Conservation (phyloP, 1,140 invertebrate genomes). For the Drosophila simulans region DNA sequence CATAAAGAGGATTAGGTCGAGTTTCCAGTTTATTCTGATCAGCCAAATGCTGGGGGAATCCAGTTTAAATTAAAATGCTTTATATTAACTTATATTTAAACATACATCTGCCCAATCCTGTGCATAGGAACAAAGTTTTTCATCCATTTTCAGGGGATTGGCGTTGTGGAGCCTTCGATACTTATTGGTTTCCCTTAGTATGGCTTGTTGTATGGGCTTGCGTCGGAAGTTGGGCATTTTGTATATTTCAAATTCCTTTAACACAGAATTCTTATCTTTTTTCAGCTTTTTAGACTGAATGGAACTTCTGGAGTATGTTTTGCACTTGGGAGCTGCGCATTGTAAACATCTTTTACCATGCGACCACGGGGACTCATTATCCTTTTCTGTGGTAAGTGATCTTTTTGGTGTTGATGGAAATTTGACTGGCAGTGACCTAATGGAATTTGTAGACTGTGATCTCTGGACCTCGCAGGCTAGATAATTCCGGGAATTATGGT, state of each 20-base stretch:
- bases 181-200: conserved; percentile 34
- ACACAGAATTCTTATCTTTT: not conserved
- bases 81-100: not conserved
- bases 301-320: not conserved
- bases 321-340: not conserved
- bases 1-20: conserved; percentile 56
- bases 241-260: not conserved
- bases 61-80: not conserved
- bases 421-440: not conserved
- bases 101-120: conserved; percentile 66
- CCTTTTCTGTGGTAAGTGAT: not conserved
- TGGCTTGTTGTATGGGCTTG: not conserved
- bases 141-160: conserved; percentile 23
- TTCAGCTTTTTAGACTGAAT: not conserved
- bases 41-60: conserved; percentile 42
- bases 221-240: not conserved
- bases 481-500: conserved; percentile 9
- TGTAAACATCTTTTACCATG: not conserved
- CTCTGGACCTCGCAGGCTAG: conserved; percentile 13
- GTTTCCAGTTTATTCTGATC: conserved; percentile 54
- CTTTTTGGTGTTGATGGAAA: not conserved
- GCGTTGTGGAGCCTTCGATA: conserved; percentile 43
- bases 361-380: not conserved
- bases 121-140: conserved; percentile 28
- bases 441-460: not conserved